phyloP scores from a whole-genome alignment of 1,140 invertebrate genomes.

The Rhagoletis pomonella region DNA sequence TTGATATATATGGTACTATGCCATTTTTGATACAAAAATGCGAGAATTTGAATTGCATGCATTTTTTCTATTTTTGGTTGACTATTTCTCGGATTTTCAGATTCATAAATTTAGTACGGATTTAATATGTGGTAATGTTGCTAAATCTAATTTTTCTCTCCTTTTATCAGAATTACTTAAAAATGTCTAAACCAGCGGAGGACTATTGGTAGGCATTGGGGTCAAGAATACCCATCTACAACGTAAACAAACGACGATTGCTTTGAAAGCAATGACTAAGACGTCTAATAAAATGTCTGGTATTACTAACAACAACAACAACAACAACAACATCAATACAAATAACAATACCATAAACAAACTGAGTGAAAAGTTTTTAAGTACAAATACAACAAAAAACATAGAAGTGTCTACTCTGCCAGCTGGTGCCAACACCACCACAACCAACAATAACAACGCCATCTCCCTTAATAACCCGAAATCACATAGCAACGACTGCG shows the following conservation, averaged over 20 bases:
- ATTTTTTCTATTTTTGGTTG: too few species aligned
- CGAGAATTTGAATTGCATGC: too few species aligned
- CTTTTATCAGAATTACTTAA: neutral
- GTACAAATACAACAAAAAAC: slow-evolving; percentile 25
- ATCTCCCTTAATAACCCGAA: slow-evolving; percentile 47
- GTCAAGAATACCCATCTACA: neutral
- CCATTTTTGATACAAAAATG: too few species aligned
- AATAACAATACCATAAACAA: slow-evolving; percentile 46
- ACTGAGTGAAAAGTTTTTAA: slow-evolving; percentile 55
- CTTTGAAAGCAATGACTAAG: slow-evolving; percentile 42
- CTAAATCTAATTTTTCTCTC: neutral
- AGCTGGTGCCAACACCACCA: slow-evolving; percentile 9
- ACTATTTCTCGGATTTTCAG: too few species aligned
- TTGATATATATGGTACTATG: too few species aligned
- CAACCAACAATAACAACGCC: slow-evolving; percentile 54
- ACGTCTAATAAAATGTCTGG: slow-evolving; percentile 57
- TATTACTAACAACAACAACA: slow-evolving; percentile 55
- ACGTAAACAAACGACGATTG: slow-evolving; percentile 9
- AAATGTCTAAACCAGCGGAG: neutral
- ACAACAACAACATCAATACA: slow-evolving; percentile 32
- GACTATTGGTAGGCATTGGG: slow-evolving; percentile 1
- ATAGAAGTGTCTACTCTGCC: neutral
- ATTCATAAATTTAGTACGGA: too few species aligned
- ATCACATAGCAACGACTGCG: slow-evolving; percentile 49
- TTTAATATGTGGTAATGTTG: neutral